Conservation (phyloP, 2,113 vertebrate species). For the Carollia perspicillata region DNA sequence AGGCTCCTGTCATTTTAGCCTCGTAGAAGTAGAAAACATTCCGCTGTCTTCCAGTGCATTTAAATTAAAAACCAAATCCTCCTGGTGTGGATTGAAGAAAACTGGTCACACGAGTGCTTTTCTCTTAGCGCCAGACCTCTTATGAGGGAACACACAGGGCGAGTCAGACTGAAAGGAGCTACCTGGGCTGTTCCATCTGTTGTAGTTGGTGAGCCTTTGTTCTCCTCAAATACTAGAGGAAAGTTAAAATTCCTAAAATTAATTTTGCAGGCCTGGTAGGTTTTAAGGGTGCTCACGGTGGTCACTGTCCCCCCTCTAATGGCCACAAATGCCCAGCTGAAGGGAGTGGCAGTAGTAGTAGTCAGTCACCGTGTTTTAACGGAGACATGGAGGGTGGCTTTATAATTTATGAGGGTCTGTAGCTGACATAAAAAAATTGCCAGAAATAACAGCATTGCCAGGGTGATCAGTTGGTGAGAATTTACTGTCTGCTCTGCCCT, state of each 20-base stretch:
- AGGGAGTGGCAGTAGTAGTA: neutral
- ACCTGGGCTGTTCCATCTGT: accelerated
- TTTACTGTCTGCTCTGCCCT: neutral
- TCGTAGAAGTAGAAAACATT: neutral
- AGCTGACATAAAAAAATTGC: neutral
- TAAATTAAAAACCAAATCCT: neutral
- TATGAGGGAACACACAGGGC: neutral
- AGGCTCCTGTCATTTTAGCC: neutral
- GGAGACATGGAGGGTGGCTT: neutral
- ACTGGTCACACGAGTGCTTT: neutral
- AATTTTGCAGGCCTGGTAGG: neutral
- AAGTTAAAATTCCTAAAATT: neutral
- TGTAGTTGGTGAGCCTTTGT: neutral
- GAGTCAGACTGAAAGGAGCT: neutral
- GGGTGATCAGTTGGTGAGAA: neutral
- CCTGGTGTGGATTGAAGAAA: neutral
- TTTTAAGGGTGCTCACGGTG: neutral
- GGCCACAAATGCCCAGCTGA: neutral
- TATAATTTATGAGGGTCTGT: neutral
- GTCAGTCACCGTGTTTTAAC: neutral
- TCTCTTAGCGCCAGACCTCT: neutral
- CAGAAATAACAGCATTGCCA: neutral
- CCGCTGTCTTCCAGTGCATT: neutral
- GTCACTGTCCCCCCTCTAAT: neutral
- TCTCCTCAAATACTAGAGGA: neutral